Conservation (phyloP, 2,113 vertebrate species). For the Gobius niger region DNA sequence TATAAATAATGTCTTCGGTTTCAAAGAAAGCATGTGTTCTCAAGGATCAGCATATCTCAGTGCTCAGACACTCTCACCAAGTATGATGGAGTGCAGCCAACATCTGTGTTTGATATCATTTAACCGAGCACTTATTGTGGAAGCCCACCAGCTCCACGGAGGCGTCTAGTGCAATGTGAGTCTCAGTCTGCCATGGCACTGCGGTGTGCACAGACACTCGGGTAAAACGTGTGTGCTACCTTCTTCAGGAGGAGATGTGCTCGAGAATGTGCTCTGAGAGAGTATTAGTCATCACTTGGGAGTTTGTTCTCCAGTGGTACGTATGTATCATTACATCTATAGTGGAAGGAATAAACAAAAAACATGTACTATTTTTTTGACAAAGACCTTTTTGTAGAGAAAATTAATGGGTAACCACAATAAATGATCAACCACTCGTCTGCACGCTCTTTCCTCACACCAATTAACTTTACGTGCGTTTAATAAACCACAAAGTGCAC, state of each 20-base stretch:
- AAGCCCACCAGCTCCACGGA: constrained; percentile 69
- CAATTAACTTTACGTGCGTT: too few relatives aligned
- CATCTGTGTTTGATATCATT: constrained; percentile 79
- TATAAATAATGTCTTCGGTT: constrained; percentile 12
- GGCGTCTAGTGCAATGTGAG: constrained; percentile 62
- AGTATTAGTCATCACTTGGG: constrained; percentile 8
- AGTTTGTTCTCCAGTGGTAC: too few relatives aligned
- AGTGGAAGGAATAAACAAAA: too few relatives aligned
- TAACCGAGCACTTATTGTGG: constrained; percentile 74
- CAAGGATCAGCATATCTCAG: constrained; percentile 37
- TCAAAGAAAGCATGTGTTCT: constrained; percentile 39
- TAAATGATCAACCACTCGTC: not conserved
- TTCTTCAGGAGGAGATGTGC: constrained; percentile 45
- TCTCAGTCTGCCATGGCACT: constrained; percentile 52
- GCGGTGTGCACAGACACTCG: constrained; percentile 57
- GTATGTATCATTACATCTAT: too few relatives aligned
- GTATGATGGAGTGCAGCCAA: constrained; percentile 65
- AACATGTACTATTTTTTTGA: too few relatives aligned
- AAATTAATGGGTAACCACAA: not conserved
- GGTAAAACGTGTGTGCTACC: constrained; percentile 51
- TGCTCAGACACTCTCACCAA: constrained; percentile 31
- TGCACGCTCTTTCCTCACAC: too few relatives aligned
- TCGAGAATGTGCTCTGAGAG: constrained; percentile 60
- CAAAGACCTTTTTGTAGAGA: too few relatives aligned
- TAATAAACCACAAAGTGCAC: too few relatives aligned